A percentile compares a stretch with the other conserved stretches of the same genome.
phyloP scores from a whole-genome alignment of 1,140 invertebrate genomes.

The Caenorhabditis elegans region WBcel235 BX284603.4:10945501-10946000 shows the following conservation, averaged over 20 bases:
- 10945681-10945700: slow-evolving; percentile 42
- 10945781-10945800: neutral
- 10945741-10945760: neutral
- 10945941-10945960: neutral
- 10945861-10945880: slow-evolving; percentile 59
- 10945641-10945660: neutral
- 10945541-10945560: no score
- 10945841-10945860: slow-evolving; percentile 56
- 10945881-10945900: slow-evolving; percentile 47
- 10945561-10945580: no score
- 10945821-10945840: slow-evolving; percentile 56
- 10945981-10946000: no score
- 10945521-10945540: no score
- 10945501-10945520: no score
- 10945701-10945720: slow-evolving; percentile 44
- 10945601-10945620: neutral
- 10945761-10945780: neutral
- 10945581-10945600: neutral
- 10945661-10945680: slow-evolving; percentile 12
- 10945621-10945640: neutral
- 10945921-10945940: no score
- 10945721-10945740: slow-evolving; percentile 47
- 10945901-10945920: no score
- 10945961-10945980: no score
- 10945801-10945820: slow-evolving; percentile 8